Conservation (phyloP, 2,888 invertebrate species). For the Cybosia mesomella region DNA sequence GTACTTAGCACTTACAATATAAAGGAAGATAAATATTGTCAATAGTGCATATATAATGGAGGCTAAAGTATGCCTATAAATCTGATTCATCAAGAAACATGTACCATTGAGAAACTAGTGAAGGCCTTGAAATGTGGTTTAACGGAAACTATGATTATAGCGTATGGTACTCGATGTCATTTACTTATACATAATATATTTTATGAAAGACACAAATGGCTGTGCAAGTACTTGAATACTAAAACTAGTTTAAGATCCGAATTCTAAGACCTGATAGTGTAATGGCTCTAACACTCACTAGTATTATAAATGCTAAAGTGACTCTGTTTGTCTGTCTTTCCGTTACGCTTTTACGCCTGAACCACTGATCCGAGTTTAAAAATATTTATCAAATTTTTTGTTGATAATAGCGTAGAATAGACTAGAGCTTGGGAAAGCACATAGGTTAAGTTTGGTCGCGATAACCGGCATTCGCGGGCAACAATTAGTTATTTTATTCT, state of each 20-base stretch:
- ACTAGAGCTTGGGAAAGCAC: too few relatives aligned
- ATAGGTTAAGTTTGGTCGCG: too few relatives aligned
- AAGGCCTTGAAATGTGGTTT: slow-evolving; percentile 5
- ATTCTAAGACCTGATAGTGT: not conserved
- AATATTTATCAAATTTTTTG: too few relatives aligned
- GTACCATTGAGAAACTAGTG: not conserved
- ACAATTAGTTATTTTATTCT: too few relatives aligned
- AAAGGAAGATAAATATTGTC: not conserved
- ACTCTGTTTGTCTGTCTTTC: too few relatives aligned
- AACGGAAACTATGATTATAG: slow-evolving; percentile 11
- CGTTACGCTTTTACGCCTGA: too few relatives aligned
- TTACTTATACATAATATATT: not conserved
- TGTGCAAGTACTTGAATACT: not conserved
- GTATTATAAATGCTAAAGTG: too few relatives aligned
- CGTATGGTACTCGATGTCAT: slow-evolving; percentile 1
- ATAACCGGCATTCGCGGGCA: too few relatives aligned
- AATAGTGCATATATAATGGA: not conserved
- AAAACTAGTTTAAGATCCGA: not conserved
- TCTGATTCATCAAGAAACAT: slow-evolving; percentile 8
- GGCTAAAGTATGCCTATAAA: slow-evolving; percentile 5
- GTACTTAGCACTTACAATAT: not conserved
- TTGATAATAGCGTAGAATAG: too few relatives aligned
- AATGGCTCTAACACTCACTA: not conserved
- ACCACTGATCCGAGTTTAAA: too few relatives aligned
- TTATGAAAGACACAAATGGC: not conserved